These are phyloP conservation scores for Koerneria pararmatus DNA, from an alignment of 2,888 invertebrate genomes.

Conservation along the genomic window DNA sequence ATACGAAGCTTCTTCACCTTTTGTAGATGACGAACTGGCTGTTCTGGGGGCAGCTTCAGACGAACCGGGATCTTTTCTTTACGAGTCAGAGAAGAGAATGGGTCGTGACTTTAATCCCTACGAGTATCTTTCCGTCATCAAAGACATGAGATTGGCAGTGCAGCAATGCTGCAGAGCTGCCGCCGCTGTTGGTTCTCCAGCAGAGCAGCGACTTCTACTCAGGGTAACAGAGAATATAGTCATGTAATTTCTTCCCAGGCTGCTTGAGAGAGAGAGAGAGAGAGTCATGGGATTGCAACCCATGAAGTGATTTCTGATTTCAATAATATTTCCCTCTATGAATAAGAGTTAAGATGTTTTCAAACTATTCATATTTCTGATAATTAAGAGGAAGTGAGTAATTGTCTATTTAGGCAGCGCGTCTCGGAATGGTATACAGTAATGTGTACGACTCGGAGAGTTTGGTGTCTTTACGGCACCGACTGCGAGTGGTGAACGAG, in stretches of 20 bases:
- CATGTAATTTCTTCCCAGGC: no score
- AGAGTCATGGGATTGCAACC: no score
- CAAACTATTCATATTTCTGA: no score
- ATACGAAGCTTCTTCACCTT: no score
- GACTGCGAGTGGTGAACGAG: slow-evolving; percentile 38
- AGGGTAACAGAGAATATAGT: slow-evolving; percentile 19
- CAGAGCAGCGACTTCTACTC: slow-evolving; percentile 29
- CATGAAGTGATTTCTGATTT: no score
- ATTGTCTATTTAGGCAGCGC: slow-evolving; percentile 33
- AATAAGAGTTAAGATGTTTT: no score
- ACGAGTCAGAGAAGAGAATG: slow-evolving; percentile 32
- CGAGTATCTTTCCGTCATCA: slow-evolving; percentile 10
- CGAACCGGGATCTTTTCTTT: slow-evolving; percentile 35
- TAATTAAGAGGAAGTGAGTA: no score
- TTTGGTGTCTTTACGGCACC: slow-evolving; percentile 32
- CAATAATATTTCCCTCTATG: no score
- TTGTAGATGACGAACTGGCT: slow-evolving; percentile 25
- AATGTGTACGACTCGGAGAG: slow-evolving; percentile 31
- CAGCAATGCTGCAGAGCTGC: slow-evolving; percentile 34
- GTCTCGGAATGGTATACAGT: slow-evolving; percentile 40
- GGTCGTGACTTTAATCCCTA: slow-evolving; percentile 11
- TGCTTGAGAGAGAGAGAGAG: no score
- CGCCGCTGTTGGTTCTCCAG: slow-evolving; percentile 29
- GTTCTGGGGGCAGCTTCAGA: slow-evolving; percentile 31
- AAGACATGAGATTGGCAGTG: slow-evolving; percentile 33